Conservation (phyloP, 2,888 invertebrate species). For the Hipparchia sbordonii region DNA sequence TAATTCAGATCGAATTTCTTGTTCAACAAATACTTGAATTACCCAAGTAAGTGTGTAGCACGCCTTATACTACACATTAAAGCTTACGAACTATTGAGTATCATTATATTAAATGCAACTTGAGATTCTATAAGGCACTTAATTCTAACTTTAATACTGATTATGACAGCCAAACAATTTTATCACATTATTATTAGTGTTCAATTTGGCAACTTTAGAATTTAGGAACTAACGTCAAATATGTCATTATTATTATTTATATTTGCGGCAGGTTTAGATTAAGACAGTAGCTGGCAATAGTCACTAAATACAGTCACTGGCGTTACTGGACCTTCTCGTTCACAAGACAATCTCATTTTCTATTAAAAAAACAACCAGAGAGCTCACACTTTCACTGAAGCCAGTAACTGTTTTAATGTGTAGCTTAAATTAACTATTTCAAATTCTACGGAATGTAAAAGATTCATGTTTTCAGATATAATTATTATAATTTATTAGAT, state of each 20-base stretch:
- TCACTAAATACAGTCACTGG: neutral
- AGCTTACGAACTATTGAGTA: slow-evolving; percentile 48
- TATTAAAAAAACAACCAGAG: neutral
- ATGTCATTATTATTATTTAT: slow-evolving; percentile 6
- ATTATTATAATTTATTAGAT: neutral
- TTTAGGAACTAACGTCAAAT: slow-evolving; percentile 34
- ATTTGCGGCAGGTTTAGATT: neutral
- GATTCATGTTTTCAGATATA: neutral
- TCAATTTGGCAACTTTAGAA: slow-evolving; percentile 35
- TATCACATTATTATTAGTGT: slow-evolving; percentile 43
- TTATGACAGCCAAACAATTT: slow-evolving; percentile 43
- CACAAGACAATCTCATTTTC: neutral
- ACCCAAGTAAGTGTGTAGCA: too few species aligned
- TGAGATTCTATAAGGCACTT: slow-evolving; percentile 46
- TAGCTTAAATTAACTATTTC: neutral
- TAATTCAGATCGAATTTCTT: too few species aligned
- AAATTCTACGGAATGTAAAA: slow-evolving; percentile 3
- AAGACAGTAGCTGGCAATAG: neutral
- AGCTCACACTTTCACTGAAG: neutral
- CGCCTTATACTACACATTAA: neutral
- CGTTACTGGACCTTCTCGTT: neutral
- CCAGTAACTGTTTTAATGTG: neutral
- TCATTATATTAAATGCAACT: slow-evolving; percentile 39
- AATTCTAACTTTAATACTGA: slow-evolving; percentile 53
- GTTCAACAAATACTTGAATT: too few species aligned